These are phyloP conservation scores for Paratilapia polleni DNA, from an alignment of 2,113 vertebrate species.

Conservation along the genomic window DNA sequence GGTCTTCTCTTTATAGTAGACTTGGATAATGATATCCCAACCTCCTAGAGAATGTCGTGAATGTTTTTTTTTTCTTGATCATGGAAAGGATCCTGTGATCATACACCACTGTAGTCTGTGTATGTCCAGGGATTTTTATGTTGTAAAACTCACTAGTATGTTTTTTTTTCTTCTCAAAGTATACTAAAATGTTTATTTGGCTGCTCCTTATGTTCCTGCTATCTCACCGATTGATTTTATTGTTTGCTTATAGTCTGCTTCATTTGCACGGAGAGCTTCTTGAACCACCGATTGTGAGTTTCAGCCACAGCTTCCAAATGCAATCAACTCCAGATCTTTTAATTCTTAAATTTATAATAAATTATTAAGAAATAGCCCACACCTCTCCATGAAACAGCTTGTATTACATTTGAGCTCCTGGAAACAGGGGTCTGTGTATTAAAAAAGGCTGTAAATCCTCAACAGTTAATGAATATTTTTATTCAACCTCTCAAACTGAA, in stretches of 20 bases:
- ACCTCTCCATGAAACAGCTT: neutral
- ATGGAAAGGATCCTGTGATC: neutral
- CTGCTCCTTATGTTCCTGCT: neutral
- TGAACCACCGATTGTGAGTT: no score
- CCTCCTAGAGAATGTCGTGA: neutral
- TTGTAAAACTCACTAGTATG: neutral
- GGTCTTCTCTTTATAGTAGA: no score
- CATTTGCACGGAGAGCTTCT: no score
- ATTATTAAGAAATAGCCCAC: rapidly evolving
- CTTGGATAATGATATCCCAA: no score
- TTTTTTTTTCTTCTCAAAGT: neutral
- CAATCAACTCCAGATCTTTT: neutral
- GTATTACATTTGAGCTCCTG: neutral
- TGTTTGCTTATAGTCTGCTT: neutral
- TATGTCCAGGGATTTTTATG: no score
- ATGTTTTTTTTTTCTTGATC: neutral
- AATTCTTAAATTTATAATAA: neutral
- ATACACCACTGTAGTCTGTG: neutral
- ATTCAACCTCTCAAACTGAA: neutral
- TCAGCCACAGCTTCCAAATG: neutral
- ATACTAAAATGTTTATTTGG: neutral
- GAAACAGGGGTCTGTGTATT: no score
- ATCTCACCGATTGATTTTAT: neutral
- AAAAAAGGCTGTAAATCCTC: no score
- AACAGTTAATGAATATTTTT: neutral